Conservation (phyloP, 2,888 invertebrate genomes). For the Parnassius mnemosyne region DNA sequence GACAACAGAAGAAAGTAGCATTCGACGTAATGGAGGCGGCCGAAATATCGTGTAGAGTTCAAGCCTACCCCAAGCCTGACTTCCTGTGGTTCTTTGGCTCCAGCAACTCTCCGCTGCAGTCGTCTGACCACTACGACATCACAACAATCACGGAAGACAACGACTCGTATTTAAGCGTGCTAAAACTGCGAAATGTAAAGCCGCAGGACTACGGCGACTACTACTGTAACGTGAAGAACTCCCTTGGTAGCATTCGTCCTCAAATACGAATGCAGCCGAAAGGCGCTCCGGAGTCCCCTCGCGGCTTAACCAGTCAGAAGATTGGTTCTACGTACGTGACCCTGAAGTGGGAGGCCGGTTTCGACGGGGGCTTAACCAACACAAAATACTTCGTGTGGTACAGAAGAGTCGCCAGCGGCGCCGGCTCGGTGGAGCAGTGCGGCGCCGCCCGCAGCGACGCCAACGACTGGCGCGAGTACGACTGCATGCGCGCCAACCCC, state of each 20-base stretch:
- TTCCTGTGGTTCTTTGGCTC: conserved; percentile 94
- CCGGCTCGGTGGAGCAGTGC: conserved; percentile 58
- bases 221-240: conserved; percentile 92
- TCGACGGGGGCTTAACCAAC: conserved; percentile 92
- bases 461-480: conserved; percentile 89
- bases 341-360: conserved; percentile 92
- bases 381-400: conserved; percentile 94
- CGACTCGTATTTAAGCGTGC: conserved; percentile 90
- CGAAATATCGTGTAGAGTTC: conserved; percentile 92
- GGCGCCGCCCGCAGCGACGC: conserved; percentile 63
- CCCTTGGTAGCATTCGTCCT: conserved; percentile 87
- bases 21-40: conserved; percentile 92
- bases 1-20: conserved; percentile 93
- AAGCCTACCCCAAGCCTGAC: conserved; percentile 95
- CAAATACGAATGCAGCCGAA: conserved; percentile 91
- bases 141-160: conserved; percentile 90
- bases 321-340: conserved; percentile 90
- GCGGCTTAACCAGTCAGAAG: conserved; percentile 84
- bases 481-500: conserved; percentile 91
- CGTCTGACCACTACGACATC: conserved; percentile 91
- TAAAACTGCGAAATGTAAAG: conserved; percentile 86
- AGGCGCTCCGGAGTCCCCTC: conserved; percentile 92
- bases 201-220: conserved; percentile 95
- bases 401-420: conserved; percentile 83
- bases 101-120: conserved; percentile 86